Percentiles rank a stretch among this genome's conserved stretches.
These are phyloP conservation scores for Dilophus febrilis DNA, from an alignment of 2,888 invertebrate species.

Conservation along the genomic window DNA sequence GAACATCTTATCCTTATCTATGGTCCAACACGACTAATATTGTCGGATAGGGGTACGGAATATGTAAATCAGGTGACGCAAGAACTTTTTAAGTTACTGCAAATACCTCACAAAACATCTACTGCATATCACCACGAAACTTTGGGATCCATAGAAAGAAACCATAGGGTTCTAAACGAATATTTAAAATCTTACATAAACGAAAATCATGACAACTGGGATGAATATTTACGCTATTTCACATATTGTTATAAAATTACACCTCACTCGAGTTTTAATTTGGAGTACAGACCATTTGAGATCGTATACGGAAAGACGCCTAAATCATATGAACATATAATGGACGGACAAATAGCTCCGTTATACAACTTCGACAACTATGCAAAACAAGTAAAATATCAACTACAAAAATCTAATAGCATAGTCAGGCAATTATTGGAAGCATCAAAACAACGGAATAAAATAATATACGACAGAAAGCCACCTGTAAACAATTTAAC, in stretches of 20 bases:
- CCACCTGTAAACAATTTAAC: no score
- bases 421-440: no score
- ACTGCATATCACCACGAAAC: conserved; percentile 8
- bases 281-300: conserved; percentile 9
- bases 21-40: background rate
- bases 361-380: no score
- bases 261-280: background rate
- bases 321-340: no score
- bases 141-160: conserved; percentile 4
- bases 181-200: conserved; percentile 1
- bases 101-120: conserved; percentile 3
- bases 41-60: background rate
- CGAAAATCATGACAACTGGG: conserved; percentile 7
- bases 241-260: conserved; percentile 8
- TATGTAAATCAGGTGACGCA: background rate
- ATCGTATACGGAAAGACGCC: conserved; percentile 8
- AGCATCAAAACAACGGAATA: no score
- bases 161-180: conserved; percentile 5
- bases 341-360: no score
- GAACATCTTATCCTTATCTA: conserved; percentile 7
- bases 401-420: no score
- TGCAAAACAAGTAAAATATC: no score
- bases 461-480: no score
- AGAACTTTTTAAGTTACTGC: background rate
- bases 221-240: conserved; percentile 7